Percentiles rank a stretch among this genome's conserved stretches.
Evolutionary conservation across 2,888 invertebrate genomes (phyloP).

Genomic region (Chymomyza procnemis): DNA sequence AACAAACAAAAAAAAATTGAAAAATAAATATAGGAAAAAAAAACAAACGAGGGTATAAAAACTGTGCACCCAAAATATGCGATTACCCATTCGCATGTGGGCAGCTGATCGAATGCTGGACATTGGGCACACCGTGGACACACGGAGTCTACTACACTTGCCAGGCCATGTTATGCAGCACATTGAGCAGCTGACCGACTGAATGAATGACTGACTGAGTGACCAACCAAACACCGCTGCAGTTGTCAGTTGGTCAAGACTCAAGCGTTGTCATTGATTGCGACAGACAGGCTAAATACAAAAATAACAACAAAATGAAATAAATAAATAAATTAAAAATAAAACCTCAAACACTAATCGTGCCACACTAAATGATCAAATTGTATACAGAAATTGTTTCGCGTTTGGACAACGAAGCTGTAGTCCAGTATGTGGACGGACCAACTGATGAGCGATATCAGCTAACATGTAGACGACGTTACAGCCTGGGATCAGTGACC

Average conservation of each 20-base stretch:
- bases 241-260: conserved; percentile 25
- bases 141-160: conserved; percentile 64
- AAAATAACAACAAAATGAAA: neutral
- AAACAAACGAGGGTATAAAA: conserved; percentile 4
- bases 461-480: conserved; percentile 25
- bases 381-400: conserved; percentile 49
- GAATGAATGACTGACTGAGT: conserved; percentile 16
- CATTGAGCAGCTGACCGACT: conserved; percentile 27
- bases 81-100: conserved; percentile 49
- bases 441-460: conserved; percentile 39
- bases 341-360: conserved; percentile 54
- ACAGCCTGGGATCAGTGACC: neutral
- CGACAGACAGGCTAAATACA: conserved; percentile 39
- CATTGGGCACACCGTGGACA: conserved; percentile 16
- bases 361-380: conserved; percentile 46
- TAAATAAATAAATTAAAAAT: neutral
- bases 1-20: neutral
- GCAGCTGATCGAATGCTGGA: conserved; percentile 31
- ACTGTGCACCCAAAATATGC: neutral
- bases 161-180: conserved; percentile 34
- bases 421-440: neutral
- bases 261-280: conserved; percentile 43
- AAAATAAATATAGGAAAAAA: neutral
- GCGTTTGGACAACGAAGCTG: neutral
- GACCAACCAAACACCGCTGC: conserved; percentile 1